A percentile compares a stretch with the other conserved stretches of the same genome.
Conservation (phyloP, 2,888 invertebrate genomes). For the Nomada goodeniana region DNA sequence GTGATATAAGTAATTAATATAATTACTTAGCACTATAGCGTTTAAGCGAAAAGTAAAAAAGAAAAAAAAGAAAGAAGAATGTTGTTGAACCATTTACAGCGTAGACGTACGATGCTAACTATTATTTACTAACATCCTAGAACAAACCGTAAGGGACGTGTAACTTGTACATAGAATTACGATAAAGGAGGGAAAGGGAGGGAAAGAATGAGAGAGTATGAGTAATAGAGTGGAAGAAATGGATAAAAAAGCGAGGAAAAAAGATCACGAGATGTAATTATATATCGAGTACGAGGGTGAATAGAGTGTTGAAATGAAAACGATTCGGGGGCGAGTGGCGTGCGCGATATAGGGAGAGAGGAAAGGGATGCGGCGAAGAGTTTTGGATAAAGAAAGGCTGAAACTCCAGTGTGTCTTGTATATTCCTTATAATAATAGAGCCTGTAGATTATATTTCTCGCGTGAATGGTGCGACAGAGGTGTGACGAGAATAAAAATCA, state of each 20-base stretch:
- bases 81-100: conserved; percentile 78
- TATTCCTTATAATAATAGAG: conserved; percentile 53
- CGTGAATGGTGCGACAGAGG: conserved; percentile 32
- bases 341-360: not conserved
- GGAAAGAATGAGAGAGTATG: conserved; percentile 40
- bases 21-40: conserved; percentile 82
- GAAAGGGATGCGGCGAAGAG: not conserved
- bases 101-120: conserved; percentile 80
- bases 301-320: not conserved
- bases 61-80: conserved; percentile 42
- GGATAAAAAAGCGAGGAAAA: not conserved
- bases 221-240: conserved; percentile 12
- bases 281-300: conserved; percentile 1
- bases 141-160: conserved; percentile 45
- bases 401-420: conserved; percentile 18
- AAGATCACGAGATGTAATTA: conserved; percentile 9
- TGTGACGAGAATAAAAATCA: not conserved
- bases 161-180: conserved; percentile 73
- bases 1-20: conserved; percentile 84
- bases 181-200: conserved; percentile 35
- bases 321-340: not conserved
- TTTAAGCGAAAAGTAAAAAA: conserved; percentile 68
- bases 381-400: not conserved
- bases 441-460: conserved; percentile 59
- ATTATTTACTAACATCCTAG: conserved; percentile 78